Base-by-base conservation (phyloP, 2,888 invertebrate genomes). In the Chymomyza amoena region DNA sequence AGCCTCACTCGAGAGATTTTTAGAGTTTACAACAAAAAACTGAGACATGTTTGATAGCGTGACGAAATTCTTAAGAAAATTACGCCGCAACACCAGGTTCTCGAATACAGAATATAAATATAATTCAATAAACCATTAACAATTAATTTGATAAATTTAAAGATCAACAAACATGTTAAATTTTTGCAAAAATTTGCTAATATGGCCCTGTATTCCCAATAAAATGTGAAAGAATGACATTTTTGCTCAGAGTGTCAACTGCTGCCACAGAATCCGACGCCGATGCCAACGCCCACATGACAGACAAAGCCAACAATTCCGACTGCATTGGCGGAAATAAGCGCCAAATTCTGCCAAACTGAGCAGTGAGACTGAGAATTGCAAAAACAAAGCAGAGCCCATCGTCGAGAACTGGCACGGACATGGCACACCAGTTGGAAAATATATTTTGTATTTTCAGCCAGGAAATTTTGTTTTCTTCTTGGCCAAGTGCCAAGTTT, bases 401-500 rank as follows among this genome's bases (percentile, higher is more conserved):
- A 20, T n/a, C 0, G 54, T 20, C 36, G 51, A 54, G 62, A 18
- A n/a, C 32, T 32, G 32, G 60, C 20, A n/a, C 32, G 28, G 15
- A 57, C 6, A 36, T 51, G n/a, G 51, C 51, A 18, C 56, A 18
- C 18, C 56, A 72, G 76, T 72, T 68, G 84, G 80, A 86, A 25
- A 25, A 25, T 25, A 81, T 85, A 85, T 82, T 84, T 84, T 85
- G 85, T 87, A 82, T 77, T 84, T 84, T 82, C 84, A 80, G 83
- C 85, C 83, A 69, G 80, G 66, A 82, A 81, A 76, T 84, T 76
- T 83, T 74, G 85, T 25, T 25, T 25, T 25, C 25, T 25, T 25
- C 25, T 85, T 84, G 84, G 84, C 84, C 72, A 85, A 82, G 84
- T 80, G 84, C 84, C 84, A 84, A 87, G 76, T 78, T 84, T 85